phyloP scores from a whole-genome alignment of 2,888 invertebrate genomes.

The Abrostola tripartita region DNA sequence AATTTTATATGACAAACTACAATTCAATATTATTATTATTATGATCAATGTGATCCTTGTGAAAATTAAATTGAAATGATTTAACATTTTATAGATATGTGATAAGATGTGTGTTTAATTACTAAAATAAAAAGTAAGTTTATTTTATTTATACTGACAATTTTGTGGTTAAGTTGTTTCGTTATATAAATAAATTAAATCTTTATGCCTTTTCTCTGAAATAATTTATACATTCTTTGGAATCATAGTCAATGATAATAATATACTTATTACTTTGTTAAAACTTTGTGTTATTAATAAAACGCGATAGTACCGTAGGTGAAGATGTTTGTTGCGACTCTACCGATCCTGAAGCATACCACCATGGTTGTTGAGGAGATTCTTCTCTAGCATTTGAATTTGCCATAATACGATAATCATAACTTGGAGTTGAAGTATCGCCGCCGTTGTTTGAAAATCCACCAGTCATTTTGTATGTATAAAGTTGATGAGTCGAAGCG shows the following conservation, averaged over 20 bases:
- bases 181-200: too few species aligned
- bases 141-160: too few species aligned
- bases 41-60: too few species aligned
- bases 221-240: too few species aligned
- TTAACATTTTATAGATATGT: too few species aligned
- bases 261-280: slow-evolving; percentile 21
- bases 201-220: too few species aligned
- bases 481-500: slow-evolving; percentile 91
- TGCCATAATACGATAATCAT: slow-evolving; percentile 92
- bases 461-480: slow-evolving; percentile 95
- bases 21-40: too few species aligned
- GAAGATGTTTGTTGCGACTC: slow-evolving; percentile 85
- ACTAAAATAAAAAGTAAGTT: too few species aligned
- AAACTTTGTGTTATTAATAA: slow-evolving; percentile 15
- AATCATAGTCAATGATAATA: background rate
- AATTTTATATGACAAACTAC: too few species aligned
- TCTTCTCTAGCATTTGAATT: slow-evolving; percentile 87
- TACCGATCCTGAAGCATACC: slow-evolving; percentile 92
- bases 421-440: slow-evolving; percentile 90
- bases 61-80: too few species aligned
- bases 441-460: slow-evolving; percentile 92
- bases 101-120: too few species aligned
- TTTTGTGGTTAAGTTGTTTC: too few species aligned
- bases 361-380: slow-evolving; percentile 89
- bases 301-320: slow-evolving; percentile 77